Base-by-base conservation (phyloP, 2,797 vertebrate genomes). In the Cheirogaleus major region DNA sequence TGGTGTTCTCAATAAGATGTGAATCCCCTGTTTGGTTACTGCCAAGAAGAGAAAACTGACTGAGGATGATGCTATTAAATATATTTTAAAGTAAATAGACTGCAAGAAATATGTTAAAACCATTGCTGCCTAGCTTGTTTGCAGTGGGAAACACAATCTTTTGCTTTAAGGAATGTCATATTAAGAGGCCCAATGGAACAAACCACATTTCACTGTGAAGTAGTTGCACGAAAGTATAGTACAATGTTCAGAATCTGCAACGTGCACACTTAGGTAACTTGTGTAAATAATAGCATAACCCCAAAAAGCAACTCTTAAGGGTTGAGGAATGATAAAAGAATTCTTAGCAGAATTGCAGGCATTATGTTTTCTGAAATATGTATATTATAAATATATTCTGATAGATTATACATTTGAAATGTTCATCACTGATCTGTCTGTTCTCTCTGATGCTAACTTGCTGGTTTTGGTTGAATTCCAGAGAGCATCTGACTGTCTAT, bases 361-460 rank as follows among this genome's bases (percentile, higher is more conserved):
- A 9, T 83, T 59, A 5, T 2, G 0, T 87, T 84, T 92, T 81
- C 55, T 95, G 35, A 48, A 70, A 81, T 70, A 17, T 55, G 61
- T 59, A 30, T 38, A 25, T 81, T 76, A 32, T 32, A 57, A 73
- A 69, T 92, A n/a, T 35, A 45, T 91, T 75, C 20, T 80, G 55
- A 30, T 52, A 88, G 91, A 22, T 61, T 59, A 17, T 67, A 11
- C 55, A 32, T 95, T 86, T 86, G 78, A 97, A 89, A 87, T 95
- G 57, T 89, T 84, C 30, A 25, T 78, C 70, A 59, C 61, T 45
- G 69, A 8, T 75, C 48, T 25, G 25, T 55, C n/a, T 93, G 69
- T 65, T 48, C 8, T 89, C 22, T 32, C 25, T 35, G 10, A 32
- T 30, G 25, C 93, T 57, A 38, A 69, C 55, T 57, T 85, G 69